A percentile compares a stretch with the other conserved stretches of the same genome.
phyloP scores from a whole-genome alignment of 2,797 vertebrate species.

The Pantherophis alleghaniensis region DNA sequence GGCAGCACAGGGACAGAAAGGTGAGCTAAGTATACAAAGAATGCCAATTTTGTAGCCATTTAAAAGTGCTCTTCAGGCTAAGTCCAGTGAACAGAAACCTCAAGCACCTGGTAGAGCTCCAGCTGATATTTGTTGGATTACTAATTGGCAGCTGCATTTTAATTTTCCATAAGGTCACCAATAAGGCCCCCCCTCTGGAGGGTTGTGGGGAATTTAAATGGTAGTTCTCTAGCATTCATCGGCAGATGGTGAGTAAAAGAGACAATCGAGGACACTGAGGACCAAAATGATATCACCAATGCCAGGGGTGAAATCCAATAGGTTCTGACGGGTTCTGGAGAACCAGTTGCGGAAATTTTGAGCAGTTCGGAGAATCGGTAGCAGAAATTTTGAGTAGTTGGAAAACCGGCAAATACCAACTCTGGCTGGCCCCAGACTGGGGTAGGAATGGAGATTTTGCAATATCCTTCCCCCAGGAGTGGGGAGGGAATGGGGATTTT shows the following conservation, averaged over 20 bases:
- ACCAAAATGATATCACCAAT: background rate
- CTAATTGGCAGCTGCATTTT: background rate
- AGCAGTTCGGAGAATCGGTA: too few species aligned
- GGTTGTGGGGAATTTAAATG: background rate
- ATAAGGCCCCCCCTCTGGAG: background rate
- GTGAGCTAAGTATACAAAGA: background rate
- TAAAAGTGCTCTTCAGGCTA: background rate
- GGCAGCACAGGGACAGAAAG: background rate
- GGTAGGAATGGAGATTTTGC: too few species aligned
- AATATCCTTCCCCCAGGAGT: too few species aligned
- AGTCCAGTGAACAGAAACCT: background rate
- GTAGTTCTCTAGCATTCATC: background rate
- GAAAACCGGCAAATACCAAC: too few species aligned
- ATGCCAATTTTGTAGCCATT: background rate
- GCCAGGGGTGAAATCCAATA: too few species aligned
- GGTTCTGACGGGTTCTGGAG: too few species aligned
- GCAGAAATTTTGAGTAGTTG: too few species aligned
- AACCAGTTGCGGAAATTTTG: too few species aligned
- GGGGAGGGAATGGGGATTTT: too few species aligned
- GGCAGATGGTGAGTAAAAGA: background rate
- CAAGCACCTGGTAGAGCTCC: background rate
- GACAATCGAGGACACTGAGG: background rate
- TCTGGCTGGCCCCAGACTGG: too few species aligned
- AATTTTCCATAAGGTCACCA: background rate
- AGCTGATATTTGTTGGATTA: background rate